Evolutionary conservation across 2,888 invertebrate genomes (phyloP), one percentile per base, ranked within the genome.

Genomic region (Dynastes tityus): DNA sequence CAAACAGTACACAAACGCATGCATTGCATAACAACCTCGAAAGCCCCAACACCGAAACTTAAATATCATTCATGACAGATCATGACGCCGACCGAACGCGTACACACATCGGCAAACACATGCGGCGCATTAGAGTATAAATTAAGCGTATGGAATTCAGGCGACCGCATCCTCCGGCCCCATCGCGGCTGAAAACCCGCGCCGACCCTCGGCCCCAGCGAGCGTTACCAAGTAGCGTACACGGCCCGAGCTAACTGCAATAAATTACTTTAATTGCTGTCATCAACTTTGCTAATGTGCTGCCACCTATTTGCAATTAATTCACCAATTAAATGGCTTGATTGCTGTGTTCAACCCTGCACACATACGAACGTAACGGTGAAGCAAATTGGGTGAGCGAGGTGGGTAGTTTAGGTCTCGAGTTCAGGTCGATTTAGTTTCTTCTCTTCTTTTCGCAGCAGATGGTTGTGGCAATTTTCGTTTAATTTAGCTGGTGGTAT

Each of bases 211-310:
- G 3, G 29, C 70, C 32, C 13, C 2, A 5, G 64, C 29, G 16
- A 22, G 64, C 78, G 55, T 16, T 22, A 71, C 80, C 83, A 82
- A 84, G 82, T 82, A 82, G 78, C 53, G 76, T 78, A 79, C 80
- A 81, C 80, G 80, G 80, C 78, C 81, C 79, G 80, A 80, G 80
- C 80, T 80, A 84, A 84, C 82, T 84, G 82, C 86, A 83, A 87
- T 87, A 87, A 87, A 87, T 87, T 87, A 86, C 86, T 86, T 87
- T 87, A 87, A 87, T 87, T 87, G 86, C 85, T 81, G 85, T 85
- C 86, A 87, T 87, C 87, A 86, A 85, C 85, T 86, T 84, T 82
- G 82, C 84, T 86, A 86, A 86, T 85, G 85, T 83, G 85, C 83
- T 83, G 82, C 83, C 83, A 83, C 83, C 83, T 82, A 84, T 83